Conservation (phyloP, 2,888 invertebrate species). For the Salpingus planirostris region DNA sequence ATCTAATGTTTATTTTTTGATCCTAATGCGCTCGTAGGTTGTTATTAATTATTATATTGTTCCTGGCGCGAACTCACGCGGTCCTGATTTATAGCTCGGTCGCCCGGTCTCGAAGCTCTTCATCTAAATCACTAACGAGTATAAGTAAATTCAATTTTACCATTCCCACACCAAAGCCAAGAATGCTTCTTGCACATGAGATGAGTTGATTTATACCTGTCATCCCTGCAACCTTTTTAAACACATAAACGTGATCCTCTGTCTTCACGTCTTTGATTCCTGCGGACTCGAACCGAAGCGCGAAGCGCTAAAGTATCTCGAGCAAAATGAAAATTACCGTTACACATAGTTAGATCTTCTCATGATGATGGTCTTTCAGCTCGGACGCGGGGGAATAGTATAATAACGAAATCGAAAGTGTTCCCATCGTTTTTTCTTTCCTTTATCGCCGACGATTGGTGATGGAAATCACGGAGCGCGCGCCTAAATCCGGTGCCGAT, state of each 20-base stretch:
- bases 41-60: conserved; percentile 41
- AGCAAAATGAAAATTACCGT: too few species aligned
- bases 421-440: too few species aligned
- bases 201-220: conserved; percentile 33
- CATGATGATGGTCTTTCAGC: too few species aligned
- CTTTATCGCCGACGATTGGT: too few species aligned
- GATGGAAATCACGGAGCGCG: too few species aligned
- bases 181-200: conserved; percentile 24
- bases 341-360: too few species aligned
- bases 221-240: conserved; percentile 26
- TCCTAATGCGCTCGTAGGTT: conserved; percentile 34
- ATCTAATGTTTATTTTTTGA: conserved; percentile 40
- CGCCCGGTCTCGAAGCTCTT: conserved; percentile 25
- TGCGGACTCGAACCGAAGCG: too few species aligned
- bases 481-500: too few species aligned
- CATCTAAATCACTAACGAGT: conserved; percentile 38
- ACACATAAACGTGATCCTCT: conserved; percentile 20
- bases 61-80: conserved; percentile 37
- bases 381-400: too few species aligned
- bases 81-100: conserved; percentile 34
- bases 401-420: too few species aligned
- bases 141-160: conserved; percentile 38
- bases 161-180: conserved; percentile 31
- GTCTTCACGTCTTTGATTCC: conserved; percentile 18
- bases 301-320: too few species aligned